A percentile compares a stretch with the other conserved stretches of the same genome.
Conservation (phyloP, 2,797 vertebrate genomes). For the Smutsia gigantea region DNA sequence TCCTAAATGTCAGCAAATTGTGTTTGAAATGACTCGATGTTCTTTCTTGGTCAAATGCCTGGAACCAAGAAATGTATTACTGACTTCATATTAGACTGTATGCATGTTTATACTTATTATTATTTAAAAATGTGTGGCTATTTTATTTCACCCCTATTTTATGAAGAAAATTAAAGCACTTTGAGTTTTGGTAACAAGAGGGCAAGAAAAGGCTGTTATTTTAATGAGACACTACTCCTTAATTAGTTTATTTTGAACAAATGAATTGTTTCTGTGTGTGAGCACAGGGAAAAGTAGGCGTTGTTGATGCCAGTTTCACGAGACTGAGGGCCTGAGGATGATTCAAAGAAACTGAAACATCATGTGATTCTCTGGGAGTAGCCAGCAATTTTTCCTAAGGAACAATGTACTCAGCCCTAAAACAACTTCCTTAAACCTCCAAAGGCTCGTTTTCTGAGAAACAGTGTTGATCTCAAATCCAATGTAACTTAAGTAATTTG, state of each 20-base stretch:
- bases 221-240: neutral
- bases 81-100: neutral
- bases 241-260: neutral
- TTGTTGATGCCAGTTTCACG: neutral
- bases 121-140: neutral
- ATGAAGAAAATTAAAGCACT: neutral
- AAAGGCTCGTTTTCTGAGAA: neutral
- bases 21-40: neutral
- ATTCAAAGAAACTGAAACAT: neutral
- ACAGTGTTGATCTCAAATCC: neutral
- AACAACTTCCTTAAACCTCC: neutral
- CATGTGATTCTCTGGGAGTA: neutral
- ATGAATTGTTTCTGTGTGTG: neutral
- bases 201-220: neutral
- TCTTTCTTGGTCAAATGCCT: neutral
- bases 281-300: neutral
- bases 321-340: neutral
- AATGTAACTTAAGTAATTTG: neutral
- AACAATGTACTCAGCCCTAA: neutral
- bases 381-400: neutral
- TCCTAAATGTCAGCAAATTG: neutral
- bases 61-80: neutral
- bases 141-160: neutral
- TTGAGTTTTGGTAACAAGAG: neutral
- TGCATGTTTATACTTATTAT: neutral